Conservation (phyloP, 2,888 invertebrate species). For the Branchipolynoe longqiensis region DNA sequence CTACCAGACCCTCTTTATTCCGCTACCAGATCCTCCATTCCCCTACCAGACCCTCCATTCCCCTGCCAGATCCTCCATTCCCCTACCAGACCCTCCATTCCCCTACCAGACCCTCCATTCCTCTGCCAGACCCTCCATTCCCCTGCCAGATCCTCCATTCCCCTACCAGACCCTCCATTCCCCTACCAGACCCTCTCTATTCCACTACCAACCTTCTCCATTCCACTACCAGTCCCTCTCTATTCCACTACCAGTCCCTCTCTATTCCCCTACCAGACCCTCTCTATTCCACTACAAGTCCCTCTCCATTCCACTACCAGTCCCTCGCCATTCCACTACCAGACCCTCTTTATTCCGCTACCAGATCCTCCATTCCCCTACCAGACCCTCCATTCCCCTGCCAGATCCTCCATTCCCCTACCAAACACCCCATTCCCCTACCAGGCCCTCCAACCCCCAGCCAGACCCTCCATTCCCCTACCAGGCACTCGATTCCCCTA, state of each 20-base stretch:
- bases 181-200: too few relatives aligned
- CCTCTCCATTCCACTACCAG: not conserved
- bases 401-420: conserved; percentile 3
- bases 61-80: not conserved
- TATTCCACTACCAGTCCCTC: conserved; percentile 27
- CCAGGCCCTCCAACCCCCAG: not conserved
- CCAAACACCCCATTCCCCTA: not conserved
- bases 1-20: not conserved
- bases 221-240: conserved; percentile 35
- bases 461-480: not conserved
- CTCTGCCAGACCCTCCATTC: not conserved
- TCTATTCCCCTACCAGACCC: conserved; percentile 36
- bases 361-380: conserved; percentile 3
- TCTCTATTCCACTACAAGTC: conserved; percentile 1
- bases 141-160: not conserved
- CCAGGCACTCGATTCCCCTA: not conserved
- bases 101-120: not conserved
- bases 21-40: not conserved
- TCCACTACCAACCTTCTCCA: too few relatives aligned
- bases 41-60: too few relatives aligned
- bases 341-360: not conserved
- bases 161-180: not conserved
- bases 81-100: not conserved
- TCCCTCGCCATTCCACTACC: not conserved
- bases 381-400: not conserved